A percentile compares a stretch with the other conserved stretches of the same genome.
These are phyloP conservation scores for Corticium candelabrum DNA, from an alignment of 37 sponge, comb jelly and placozoan genomes.

Conservation along the genomic window DNA sequence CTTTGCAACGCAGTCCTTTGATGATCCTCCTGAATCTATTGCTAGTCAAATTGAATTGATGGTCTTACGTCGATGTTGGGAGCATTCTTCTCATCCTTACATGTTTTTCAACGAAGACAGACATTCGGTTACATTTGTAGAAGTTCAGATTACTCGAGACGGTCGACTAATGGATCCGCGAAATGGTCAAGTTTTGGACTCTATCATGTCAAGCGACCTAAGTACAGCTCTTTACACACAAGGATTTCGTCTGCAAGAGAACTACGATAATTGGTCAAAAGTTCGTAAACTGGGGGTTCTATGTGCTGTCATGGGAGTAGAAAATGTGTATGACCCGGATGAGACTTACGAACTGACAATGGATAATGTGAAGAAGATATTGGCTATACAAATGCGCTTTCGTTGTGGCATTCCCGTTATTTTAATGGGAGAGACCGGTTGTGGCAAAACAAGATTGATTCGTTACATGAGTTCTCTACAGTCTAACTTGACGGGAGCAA, in stretches of 20 bases:
- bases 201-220: neutral
- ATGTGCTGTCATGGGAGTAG: constrained; percentile 32
- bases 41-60: neutral
- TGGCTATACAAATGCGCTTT: constrained; percentile 90
- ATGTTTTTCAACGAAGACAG: constrained; percentile 85
- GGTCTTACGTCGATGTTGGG: constrained; percentile 13
- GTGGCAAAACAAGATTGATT: constrained; percentile 41
- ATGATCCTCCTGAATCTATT: neutral
- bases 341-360: constrained; percentile 53
- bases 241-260: constrained; percentile 44
- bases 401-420: constrained; percentile 47
- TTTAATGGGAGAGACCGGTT: constrained; percentile 50
- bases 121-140: constrained; percentile 73
- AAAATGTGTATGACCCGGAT: constrained; percentile 55
- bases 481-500: neutral
- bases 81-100: constrained; percentile 77
- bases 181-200: neutral
- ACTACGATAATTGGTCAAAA: constrained; percentile 37
- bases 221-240: constrained; percentile 7
- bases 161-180: neutral
- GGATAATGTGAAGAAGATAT: constrained; percentile 69
- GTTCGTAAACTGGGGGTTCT: constrained; percentile 20
- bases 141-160: constrained; percentile 19
- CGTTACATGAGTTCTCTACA: constrained; percentile 21
- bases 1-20: constrained; percentile 32